These are phyloP conservation scores for Synergus japonicus DNA, from an alignment of 2,888 invertebrate species.

Conservation along the genomic window DNA sequence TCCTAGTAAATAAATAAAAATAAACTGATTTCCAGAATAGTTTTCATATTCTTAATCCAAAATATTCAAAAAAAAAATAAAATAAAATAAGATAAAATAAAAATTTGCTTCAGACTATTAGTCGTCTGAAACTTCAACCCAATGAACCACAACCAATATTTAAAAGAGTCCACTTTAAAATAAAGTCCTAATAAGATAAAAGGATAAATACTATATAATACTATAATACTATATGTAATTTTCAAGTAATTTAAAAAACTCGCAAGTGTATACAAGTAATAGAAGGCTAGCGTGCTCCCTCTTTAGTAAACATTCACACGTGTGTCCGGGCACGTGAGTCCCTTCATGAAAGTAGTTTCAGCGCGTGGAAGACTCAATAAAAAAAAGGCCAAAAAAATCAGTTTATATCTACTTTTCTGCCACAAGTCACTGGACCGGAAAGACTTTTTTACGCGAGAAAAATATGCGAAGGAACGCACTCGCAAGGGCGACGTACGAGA, in stretches of 20 bases:
- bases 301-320: slow-evolving; percentile 2
- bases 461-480: slow-evolving; percentile 25
- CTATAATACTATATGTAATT: background rate
- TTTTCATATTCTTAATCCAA: too few relatives aligned
- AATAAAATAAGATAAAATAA: too few relatives aligned
- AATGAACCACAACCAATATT: too few relatives aligned
- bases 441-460: slow-evolving; percentile 27
- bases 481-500: slow-evolving; percentile 36
- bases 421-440: slow-evolving; percentile 37
- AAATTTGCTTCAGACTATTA: too few relatives aligned
- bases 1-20: too few relatives aligned
- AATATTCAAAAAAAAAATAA: too few relatives aligned
- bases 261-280: background rate
- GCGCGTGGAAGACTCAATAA: background rate
- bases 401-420: slow-evolving; percentile 26
- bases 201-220: background rate
- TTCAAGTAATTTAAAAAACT: background rate
- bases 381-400: background rate
- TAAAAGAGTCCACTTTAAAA: background rate
- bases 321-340: slow-evolving; percentile 17
- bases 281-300: background rate
- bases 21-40: too few relatives aligned
- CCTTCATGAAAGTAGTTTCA: background rate
- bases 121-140: too few relatives aligned
- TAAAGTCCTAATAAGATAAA: background rate